A percentile compares a stretch with the other conserved stretches of the same genome.
phyloP scores from a whole-genome alignment of 2,113 vertebrate species.

The Trachemys scripta region DNA sequence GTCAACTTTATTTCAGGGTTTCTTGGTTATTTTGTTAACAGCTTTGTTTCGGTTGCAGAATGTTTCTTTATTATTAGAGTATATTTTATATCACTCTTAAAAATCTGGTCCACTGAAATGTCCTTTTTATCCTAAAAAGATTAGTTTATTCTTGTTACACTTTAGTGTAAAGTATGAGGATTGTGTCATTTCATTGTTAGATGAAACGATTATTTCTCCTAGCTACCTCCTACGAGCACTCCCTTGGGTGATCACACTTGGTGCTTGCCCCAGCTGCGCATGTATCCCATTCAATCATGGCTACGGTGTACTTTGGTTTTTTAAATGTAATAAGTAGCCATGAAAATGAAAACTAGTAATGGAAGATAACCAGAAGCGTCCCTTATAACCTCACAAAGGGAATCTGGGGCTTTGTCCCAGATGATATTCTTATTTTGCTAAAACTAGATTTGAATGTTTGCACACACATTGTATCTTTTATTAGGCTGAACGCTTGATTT shows the following conservation, averaged over 20 bases:
- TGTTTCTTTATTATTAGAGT: neutral
- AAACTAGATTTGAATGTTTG: neutral
- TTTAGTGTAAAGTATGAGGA: neutral
- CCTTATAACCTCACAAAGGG: neutral
- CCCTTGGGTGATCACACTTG: neutral
- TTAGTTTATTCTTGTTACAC: neutral
- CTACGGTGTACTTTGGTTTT: neutral
- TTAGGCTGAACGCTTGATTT: neutral
- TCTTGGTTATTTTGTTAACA: too few species aligned
- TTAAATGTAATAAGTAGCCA: neutral
- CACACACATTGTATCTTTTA: neutral
- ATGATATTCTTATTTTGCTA: neutral
- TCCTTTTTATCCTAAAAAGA: neutral
- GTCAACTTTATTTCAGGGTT: too few species aligned
- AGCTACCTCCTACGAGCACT: neutral
- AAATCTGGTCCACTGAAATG: neutral
- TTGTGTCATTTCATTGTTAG: neutral
- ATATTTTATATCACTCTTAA: neutral
- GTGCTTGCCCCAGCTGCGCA: neutral
- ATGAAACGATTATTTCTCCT: neutral
- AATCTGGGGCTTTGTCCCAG: conserved; percentile 9
- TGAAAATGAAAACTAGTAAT: neutral
- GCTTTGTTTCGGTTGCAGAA: neutral
- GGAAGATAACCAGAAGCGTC: neutral
- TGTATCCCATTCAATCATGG: neutral